phyloP scores from a whole-genome alignment of 2,888 invertebrate species.

The Xanthia togata region DNA sequence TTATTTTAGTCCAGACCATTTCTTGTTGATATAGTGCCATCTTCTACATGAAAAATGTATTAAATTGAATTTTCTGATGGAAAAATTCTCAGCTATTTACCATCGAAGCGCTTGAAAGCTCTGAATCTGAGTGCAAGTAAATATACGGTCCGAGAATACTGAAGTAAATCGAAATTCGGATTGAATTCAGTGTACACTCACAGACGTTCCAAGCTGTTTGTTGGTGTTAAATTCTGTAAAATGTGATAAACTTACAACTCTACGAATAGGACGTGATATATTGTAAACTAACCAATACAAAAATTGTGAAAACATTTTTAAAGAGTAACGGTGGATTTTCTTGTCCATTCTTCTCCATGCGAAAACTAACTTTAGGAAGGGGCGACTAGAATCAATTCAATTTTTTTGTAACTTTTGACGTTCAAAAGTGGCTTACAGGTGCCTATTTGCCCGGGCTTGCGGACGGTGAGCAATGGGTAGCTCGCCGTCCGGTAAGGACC shows the following conservation, averaged over 20 bases:
- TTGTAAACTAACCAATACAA: too few species aligned
- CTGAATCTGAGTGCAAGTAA: constrained; percentile 45
- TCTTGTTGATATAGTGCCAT: neutral
- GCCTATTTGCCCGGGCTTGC: too few species aligned
- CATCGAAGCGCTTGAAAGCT: constrained; percentile 28
- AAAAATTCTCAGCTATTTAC: constrained; percentile 40
- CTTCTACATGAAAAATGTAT: constrained; percentile 8
- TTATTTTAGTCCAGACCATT: neutral
- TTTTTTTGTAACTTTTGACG: too few species aligned
- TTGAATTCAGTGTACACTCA: constrained; percentile 31
- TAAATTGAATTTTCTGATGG: constrained; percentile 29
- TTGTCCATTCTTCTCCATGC: too few species aligned
- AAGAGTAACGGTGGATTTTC: too few species aligned
- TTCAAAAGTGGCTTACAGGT: too few species aligned
- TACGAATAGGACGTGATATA: neutral
- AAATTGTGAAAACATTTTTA: too few species aligned
- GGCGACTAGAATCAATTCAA: too few species aligned
- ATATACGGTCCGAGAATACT: constrained; percentile 34
- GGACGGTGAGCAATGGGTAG: too few species aligned
- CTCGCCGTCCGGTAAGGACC: too few species aligned
- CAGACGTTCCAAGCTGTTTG: constrained; percentile 1
- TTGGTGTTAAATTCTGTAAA: constrained; percentile 6
- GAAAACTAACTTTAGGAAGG: too few species aligned
- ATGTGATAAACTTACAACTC: neutral
- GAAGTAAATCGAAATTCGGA: constrained; percentile 22